Conservation (phyloP, 1,140 invertebrate genomes). For the Zaprionus taronus region DNA sequence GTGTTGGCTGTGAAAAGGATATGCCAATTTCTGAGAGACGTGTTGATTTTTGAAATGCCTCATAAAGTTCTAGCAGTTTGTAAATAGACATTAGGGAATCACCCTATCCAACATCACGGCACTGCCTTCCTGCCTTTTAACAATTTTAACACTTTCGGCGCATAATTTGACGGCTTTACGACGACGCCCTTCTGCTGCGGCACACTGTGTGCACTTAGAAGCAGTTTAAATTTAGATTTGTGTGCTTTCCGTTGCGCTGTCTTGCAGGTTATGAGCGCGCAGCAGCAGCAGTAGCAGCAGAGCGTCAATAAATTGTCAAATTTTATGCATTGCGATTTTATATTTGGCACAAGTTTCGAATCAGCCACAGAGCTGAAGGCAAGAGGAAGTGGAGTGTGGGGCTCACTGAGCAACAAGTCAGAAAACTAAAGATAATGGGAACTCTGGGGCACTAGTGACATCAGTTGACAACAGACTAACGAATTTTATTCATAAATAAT, state of each 20-base stretch:
- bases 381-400: not conserved
- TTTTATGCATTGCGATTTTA: conserved; percentile 76
- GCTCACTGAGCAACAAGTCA: not conserved
- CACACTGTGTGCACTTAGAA: conserved; percentile 48
- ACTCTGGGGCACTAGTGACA: not conserved
- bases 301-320: conserved; percentile 83
- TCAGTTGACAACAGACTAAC: not conserved
- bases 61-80: conserved; percentile 32
- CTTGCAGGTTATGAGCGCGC: conserved; percentile 46
- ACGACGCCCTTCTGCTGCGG: conserved; percentile 43
- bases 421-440: not conserved
- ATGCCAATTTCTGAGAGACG: conserved; percentile 14
- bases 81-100: conserved; percentile 29
- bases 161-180: conserved; percentile 51
- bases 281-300: conserved; percentile 36
- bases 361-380: not conserved
- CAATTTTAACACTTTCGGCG: conserved; percentile 28
- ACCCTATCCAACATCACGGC: not conserved
- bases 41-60: conserved; percentile 24
- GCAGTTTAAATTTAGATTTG: conserved; percentile 70
- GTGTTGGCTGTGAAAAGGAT: conserved; percentile 21
- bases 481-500: conserved; percentile 3
- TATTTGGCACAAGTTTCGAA: conserved; percentile 60
- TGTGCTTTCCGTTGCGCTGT: conserved; percentile 45
- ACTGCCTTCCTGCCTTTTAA: not conserved